Percentiles rank a stretch among this genome's conserved stretches.
These are phyloP conservation scores for Sminthurinus aureus DNA, from an alignment of 2,888 invertebrate species.

Conservation along the genomic window DNA sequence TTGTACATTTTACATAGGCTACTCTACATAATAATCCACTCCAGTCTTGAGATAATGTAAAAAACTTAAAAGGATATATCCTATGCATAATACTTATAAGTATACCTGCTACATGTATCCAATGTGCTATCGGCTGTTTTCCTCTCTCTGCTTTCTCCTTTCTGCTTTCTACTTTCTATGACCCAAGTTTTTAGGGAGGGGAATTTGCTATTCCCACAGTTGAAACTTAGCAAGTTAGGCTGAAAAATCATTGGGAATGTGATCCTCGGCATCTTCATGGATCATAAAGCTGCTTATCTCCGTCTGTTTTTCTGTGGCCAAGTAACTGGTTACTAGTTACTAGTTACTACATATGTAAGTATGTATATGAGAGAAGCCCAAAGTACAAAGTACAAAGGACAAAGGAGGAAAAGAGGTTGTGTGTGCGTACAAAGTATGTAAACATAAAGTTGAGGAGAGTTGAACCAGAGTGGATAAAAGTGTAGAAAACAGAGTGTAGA, in stretches of 20 bases:
- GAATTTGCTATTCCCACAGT: not conserved
- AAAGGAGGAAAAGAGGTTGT: not conserved
- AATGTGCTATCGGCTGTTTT: no score
- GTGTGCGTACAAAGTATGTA: not conserved
- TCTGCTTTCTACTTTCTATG: no score
- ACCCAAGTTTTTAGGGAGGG: not conserved
- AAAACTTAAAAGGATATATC: no score
- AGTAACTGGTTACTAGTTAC: not conserved
- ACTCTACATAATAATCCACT: no score
- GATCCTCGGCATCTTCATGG: slow-evolving; percentile 19
- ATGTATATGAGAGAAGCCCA: not conserved
- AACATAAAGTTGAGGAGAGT: not conserved
- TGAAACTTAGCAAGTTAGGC: not conserved
- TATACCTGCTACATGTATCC: no score
- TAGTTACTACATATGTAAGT: not conserved
- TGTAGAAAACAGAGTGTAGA: no score
- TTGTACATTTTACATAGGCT: no score
- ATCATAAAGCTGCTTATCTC: slow-evolving; percentile 23
- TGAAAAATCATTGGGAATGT: slow-evolving; percentile 7
- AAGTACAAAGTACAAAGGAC: not conserved
- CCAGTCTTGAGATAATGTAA: no score
- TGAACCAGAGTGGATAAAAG: not conserved
- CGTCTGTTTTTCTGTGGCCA: not conserved
- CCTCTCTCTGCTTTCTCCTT: no score
- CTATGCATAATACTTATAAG: no score